Evolutionary conservation across 2,888 invertebrate species (phyloP).

Genomic region (Drosophila pseudotalamancana): DNA sequence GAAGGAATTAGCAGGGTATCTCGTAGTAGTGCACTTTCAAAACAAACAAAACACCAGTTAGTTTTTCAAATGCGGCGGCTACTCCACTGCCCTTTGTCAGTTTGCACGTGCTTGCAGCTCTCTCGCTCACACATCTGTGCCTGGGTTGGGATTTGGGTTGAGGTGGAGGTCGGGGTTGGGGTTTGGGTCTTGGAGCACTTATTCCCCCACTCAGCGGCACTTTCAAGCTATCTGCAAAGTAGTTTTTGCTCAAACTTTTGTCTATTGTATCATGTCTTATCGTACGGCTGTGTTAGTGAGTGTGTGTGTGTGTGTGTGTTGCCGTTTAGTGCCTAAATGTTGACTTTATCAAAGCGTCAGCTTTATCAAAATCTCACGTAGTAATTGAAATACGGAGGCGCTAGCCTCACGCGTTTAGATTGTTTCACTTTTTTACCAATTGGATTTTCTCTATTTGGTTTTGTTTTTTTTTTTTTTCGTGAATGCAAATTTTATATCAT

Average conservation of each 20-base stretch:
- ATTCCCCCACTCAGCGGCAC: conserved; percentile 8
- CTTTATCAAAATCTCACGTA: conserved; percentile 56
- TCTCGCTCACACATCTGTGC: not conserved
- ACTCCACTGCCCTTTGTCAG: not conserved
- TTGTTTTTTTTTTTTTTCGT: conserved; percentile 15
- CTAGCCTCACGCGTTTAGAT: conserved; percentile 11
- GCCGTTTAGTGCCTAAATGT: conserved; percentile 26
- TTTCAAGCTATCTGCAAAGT: conserved; percentile 20
- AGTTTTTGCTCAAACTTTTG: conserved; percentile 14
- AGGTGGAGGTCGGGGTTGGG: too few species aligned
- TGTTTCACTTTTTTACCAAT: conserved; percentile 14
- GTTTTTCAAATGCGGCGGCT: not conserved
- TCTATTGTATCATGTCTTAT: conserved; percentile 20
- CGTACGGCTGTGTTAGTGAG: not conserved
- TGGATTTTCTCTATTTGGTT: conserved; percentile 25
- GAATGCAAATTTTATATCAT: conserved; percentile 54
- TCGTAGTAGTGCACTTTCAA: not conserved
- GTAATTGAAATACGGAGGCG: conserved; percentile 38
- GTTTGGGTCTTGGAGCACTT: conserved; percentile 21
- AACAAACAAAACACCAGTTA: not conserved
- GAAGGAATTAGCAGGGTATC: conserved; percentile 14
- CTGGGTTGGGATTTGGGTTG: not conserved
- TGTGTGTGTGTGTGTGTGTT: not conserved
- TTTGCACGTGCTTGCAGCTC: conserved; percentile 22
- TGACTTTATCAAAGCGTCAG: conserved; percentile 30